These are phyloP conservation scores for Exaiptasia diaphana DNA, from an alignment of 64 coral and sea anemone species.

Conservation along the genomic window DNA sequence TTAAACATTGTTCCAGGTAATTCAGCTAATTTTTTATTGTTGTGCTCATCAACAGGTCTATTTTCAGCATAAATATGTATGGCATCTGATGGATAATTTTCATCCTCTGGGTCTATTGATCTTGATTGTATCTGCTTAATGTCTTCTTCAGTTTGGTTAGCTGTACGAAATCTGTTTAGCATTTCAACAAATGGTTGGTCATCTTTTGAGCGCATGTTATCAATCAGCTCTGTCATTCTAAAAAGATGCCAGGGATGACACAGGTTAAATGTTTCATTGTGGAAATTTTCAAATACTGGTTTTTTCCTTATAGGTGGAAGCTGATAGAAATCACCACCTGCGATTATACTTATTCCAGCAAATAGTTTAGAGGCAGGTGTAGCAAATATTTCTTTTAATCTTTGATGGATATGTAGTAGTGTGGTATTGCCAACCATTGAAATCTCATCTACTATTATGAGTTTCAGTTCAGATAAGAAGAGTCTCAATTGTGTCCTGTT, in stretches of 20 bases:
- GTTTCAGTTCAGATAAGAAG: constrained; percentile 10
- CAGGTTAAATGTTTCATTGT: not conserved
- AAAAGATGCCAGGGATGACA: constrained; percentile 58
- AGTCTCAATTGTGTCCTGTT: constrained; percentile 49
- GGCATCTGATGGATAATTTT: not conserved
- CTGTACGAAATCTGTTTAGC: not conserved
- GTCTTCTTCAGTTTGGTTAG: not conserved
- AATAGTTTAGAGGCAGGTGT: constrained; percentile 26
- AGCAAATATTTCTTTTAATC: constrained; percentile 58
- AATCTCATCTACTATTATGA: constrained; percentile 24
- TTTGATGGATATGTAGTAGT: constrained; percentile 50
- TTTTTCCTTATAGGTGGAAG: not conserved
- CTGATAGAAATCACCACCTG: too few species aligned
- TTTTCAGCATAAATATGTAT: not conserved
- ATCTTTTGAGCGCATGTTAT: not conserved
- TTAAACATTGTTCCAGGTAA: not conserved
- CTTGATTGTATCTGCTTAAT: constrained; percentile 11
- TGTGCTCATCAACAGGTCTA: constrained; percentile 9
- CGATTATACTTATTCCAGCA: too few species aligned
- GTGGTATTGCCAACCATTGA: constrained; percentile 60
- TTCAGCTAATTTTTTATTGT: constrained; percentile 5
- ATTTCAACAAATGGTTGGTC: constrained; percentile 38
- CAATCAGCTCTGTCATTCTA: constrained; percentile 20
- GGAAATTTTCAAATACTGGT: constrained; percentile 28
- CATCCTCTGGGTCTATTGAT: constrained; percentile 7